A percentile compares a stretch with the other conserved stretches of the same genome.
These are phyloP conservation scores for Calameuta idolon DNA, from an alignment of 2,888 invertebrate species.

Conservation along the genomic window DNA sequence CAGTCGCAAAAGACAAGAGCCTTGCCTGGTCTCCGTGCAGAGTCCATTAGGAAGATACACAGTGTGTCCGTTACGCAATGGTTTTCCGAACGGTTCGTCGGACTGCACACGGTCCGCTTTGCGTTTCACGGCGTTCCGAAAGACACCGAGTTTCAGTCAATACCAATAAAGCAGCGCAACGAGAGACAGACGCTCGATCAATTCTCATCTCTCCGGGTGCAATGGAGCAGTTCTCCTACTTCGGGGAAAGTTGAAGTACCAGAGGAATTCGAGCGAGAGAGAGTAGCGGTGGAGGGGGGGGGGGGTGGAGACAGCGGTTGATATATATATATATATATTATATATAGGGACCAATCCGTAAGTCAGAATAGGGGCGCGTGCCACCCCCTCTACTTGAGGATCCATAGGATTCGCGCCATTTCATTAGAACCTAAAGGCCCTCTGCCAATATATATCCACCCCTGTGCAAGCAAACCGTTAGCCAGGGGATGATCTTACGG, in stretches of 20 bases:
- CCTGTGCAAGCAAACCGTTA: neutral
- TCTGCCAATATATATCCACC: neutral
- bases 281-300: neutral
- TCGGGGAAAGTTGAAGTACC: neutral
- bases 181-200: conserved; percentile 20
- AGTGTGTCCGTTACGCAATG: neutral
- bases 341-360: neutral
- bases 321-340: too few relatives aligned
- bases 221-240: conserved; percentile 17
- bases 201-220: conserved; percentile 12
- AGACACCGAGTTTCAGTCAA: neutral
- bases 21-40: too few relatives aligned
- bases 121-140: neutral
- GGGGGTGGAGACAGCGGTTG: neutral
- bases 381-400: neutral
- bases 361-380: neutral
- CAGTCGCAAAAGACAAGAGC: too few relatives aligned
- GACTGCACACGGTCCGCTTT: neutral
- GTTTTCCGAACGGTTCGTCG: neutral
- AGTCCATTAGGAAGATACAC: too few relatives aligned
- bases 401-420: neutral
- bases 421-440: neutral
- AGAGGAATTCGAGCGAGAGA: neutral
- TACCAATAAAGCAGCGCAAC: neutral
- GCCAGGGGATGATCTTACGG: neutral